Conservation (phyloP, 2,888 invertebrate genomes). For the Phrixothrix hirtus region DNA sequence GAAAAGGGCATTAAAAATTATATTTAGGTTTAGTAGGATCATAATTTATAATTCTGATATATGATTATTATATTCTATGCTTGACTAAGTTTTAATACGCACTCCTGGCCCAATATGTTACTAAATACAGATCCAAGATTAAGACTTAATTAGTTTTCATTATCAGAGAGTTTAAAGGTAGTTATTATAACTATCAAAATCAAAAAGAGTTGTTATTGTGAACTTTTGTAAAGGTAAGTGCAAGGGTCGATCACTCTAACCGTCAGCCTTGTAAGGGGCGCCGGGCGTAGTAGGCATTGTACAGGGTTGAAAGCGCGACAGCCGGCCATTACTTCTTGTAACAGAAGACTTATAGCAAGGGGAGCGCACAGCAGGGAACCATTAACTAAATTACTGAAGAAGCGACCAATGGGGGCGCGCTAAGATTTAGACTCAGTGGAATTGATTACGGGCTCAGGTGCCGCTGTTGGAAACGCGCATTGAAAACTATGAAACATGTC, state of each 20-base stretch:
- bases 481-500: constrained; percentile 38
- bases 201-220: constrained; percentile 4
- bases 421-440: constrained; percentile 52
- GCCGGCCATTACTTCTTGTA: constrained; percentile 59
- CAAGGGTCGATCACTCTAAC: constrained; percentile 24
- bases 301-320: constrained; percentile 55
- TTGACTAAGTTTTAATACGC: no score
- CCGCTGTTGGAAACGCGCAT: constrained; percentile 41
- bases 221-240: constrained; percentile 19
- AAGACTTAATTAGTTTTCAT: no score
- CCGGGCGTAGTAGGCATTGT: constrained; percentile 45
- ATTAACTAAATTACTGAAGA: constrained; percentile 58
- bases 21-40: no score
- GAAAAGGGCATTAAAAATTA: no score
- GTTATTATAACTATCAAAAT: no score
- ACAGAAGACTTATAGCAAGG: constrained; percentile 53
- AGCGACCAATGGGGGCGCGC: constrained; percentile 53
- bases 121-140: no score
- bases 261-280: constrained; percentile 19
- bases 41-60: no score
- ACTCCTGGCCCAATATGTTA: no score
- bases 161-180: no score
- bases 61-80: no score
- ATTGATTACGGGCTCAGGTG: constrained; percentile 57
- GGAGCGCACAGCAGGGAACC: constrained; percentile 55